These are phyloP conservation scores for Chiridota heheva DNA, from an alignment of 35 echinoderm and acorn worm genomes.

Conservation along the genomic window DNA sequence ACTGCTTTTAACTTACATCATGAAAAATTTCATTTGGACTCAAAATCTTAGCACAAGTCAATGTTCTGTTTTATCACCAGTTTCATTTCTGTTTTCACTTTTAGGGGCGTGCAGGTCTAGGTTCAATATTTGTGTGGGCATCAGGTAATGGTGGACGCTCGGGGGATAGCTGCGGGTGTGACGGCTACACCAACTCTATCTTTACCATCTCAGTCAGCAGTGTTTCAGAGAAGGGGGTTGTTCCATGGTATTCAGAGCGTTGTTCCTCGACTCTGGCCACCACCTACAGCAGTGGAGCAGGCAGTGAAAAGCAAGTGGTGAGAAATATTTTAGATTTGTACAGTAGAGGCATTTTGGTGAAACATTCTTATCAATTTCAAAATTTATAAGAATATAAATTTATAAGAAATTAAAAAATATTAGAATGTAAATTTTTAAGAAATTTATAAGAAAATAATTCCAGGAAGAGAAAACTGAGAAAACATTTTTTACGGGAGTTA, in stretches of 20 bases:
- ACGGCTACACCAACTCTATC: slow-evolving; percentile 95
- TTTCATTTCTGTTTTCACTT: slow-evolving; percentile 13
- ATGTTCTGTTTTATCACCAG: too few species aligned
- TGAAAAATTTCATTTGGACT: too few species aligned
- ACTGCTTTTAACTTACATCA: too few species aligned
- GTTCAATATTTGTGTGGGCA: slow-evolving; percentile 94
- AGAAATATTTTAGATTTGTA: slow-evolving; percentile 6
- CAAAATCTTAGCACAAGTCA: too few species aligned
- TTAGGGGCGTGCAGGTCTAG: slow-evolving; percentile 76
- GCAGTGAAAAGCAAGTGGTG: slow-evolving; percentile 82
- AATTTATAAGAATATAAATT: too few species aligned
- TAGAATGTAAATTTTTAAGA: too few species aligned
- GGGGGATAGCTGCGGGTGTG: slow-evolving; percentile 87
- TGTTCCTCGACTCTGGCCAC: slow-evolving; percentile 86
- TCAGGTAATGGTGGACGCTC: slow-evolving; percentile 89
- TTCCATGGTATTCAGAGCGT: slow-evolving; percentile 94
- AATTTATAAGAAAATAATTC: too few species aligned
- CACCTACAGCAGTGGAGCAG: slow-evolving; percentile 87
- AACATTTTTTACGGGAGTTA: too few species aligned
- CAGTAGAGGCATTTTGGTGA: background rate
- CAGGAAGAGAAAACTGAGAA: too few species aligned
- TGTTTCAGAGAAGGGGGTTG: slow-evolving; percentile 68
- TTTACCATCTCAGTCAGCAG: slow-evolving; percentile 97
- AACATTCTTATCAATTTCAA: background rate
- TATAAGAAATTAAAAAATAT: too few species aligned